Base-by-base conservation (phyloP, 2,888 invertebrate species). In the Hyles lineata region DNA sequence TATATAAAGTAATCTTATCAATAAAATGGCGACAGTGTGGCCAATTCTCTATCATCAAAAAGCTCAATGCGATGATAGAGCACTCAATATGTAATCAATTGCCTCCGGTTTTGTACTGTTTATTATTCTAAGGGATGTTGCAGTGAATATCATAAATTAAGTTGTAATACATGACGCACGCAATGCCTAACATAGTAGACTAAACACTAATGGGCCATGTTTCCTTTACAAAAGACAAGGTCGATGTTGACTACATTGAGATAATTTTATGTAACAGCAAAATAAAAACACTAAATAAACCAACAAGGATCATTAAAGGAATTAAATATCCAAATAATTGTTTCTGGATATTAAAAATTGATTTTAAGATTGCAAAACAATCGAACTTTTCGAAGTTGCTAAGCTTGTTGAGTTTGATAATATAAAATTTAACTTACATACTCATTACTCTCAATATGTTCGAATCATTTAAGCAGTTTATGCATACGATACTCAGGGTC, bases 401-500 rank as follows among this genome's bases (percentile, higher is more conserved):
- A 43, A 43, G 43, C 11, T 43, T 43, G 11, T 15, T 43, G 2
- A 43, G 11, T 35, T 8, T 9, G 15, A 11, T 43, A 55, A 55
- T 8, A 15, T n/a, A n/a, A n/a, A n/a, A n/a, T n/a, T n/a, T n/a
- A n/a, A n/a, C n/a, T n/a, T n/a, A n/a, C n/a, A n/a, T n/a, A n/a
- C n/a, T n/a, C n/a, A n/a, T n/a, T n/a, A n/a, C n/a, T n/a, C n/a
- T n/a, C n/a, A n/a, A n/a, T n/a, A n/a, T n/a, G n/a, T n/a, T n/a
- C n/a, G n/a, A 63, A 67, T 67, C 67, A 50, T 67, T 67, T 67
- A 67, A 17, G 50, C 67, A 67, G 50, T 67, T 67, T 43, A 67
- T 23, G 50, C 50, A 67, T 25, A 67, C 43, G 43, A 67, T 67
- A 67, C 63, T 35, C 21, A 55, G 11, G 43, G 7, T 67, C 67